These are phyloP conservation scores for Passer montanus DNA, from an alignment of 2,113 vertebrate species.

Conservation along the genomic window DNA sequence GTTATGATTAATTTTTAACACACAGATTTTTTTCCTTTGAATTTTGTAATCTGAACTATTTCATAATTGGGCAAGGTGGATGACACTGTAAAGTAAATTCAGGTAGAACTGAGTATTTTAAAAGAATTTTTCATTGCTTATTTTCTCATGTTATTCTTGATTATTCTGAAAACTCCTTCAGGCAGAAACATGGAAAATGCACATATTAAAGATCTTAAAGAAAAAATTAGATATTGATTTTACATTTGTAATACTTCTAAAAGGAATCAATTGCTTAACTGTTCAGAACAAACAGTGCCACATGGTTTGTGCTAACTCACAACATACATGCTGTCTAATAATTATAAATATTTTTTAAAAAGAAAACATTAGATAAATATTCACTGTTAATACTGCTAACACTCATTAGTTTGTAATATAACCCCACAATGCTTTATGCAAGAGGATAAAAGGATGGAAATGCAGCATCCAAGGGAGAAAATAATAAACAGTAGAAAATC, in stretches of 20 bases:
- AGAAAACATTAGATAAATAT: not conserved
- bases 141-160: not conserved
- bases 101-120: not conserved
- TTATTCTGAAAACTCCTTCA: not conserved
- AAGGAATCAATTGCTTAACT: not conserved
- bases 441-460: not conserved
- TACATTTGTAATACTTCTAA: not conserved
- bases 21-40: not conserved
- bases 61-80: not conserved
- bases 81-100: not conserved
- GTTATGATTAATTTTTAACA: not conserved
- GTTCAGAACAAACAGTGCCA: not conserved
- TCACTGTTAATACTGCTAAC: not conserved
- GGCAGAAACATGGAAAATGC: not conserved
- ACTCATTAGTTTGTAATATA: not conserved
- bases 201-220: not conserved
- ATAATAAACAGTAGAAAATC: not conserved
- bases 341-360: not conserved
- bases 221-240: not conserved
- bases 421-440: not conserved
- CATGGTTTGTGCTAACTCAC: not conserved
- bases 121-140: not conserved
- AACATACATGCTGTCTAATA: not conserved
- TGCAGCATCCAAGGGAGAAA: not conserved
- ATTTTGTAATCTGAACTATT: not conserved